Base-by-base conservation (phyloP, 2,797 vertebrate genomes). In the Odontamblyopus lacepedii region DNA sequence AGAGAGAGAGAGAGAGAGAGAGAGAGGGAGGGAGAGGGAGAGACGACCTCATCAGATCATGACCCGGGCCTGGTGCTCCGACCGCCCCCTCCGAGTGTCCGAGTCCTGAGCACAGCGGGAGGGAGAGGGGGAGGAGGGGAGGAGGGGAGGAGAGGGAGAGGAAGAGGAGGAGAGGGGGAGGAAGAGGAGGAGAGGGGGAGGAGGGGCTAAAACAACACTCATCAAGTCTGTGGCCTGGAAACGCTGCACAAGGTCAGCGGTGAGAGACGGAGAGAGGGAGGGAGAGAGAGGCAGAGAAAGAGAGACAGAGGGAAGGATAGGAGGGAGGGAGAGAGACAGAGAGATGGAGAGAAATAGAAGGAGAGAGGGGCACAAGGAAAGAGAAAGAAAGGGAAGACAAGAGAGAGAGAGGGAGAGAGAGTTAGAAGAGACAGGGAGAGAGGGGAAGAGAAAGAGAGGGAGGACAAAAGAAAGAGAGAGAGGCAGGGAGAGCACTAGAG, bases 41-140 rank as follows among this genome's bases (percentile, higher is more conserved):
- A 85, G 89, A 19, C 53, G 9, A 12, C 55, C 23, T 91, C 87
- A 90, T 90, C 78, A 89, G 92, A 93, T 94, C 90, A 84, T 90
- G 83, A 84, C 83, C 80, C 88, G 91, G 87, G 83, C 84, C 77
- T 61, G 88, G 81, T 67, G 41, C 82, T 80, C 88, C 91, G 92
- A 87, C 89, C 92, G 26, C 51, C 2, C 5, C 51, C 51, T 53
- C 5, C 51, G 6, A 8, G 55, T 26, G 55, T 56, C 55, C 55
- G 82, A 86, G 88, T 92, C 94, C 95, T 93, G 95, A 94, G 90
- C 90, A 83, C 90, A 90, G 87, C 85, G 89, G 44, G 91, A 92
- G 91, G 90, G 88, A 87, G 44, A 48, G 44, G 41, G 4, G 41
- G 12, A 11, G 38, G 9, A 13, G 41, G 13, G 11, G 41, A 12